These are phyloP conservation scores for Euglossa dilemma DNA, from an alignment of 1,140 invertebrate genomes.

Conservation along the genomic window DNA sequence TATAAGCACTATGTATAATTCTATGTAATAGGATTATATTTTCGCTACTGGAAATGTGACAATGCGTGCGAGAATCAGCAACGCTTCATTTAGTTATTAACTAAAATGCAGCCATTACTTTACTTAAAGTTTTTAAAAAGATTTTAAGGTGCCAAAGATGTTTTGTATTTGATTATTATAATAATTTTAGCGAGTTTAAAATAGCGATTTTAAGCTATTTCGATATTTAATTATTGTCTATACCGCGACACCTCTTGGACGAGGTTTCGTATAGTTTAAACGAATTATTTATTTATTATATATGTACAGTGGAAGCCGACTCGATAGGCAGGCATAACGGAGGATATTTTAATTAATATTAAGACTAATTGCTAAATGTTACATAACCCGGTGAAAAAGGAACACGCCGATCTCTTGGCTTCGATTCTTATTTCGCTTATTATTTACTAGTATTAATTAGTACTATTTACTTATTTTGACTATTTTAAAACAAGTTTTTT, in stretches of 20 bases:
- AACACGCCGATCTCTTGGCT: background rate
- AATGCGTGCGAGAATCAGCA: slow-evolving; percentile 4
- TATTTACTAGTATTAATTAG: slow-evolving; percentile 42
- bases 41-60: slow-evolving; percentile 14
- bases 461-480: slow-evolving; percentile 13
- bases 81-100: slow-evolving; percentile 16
- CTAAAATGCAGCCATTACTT: background rate
- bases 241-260: slow-evolving; percentile 3
- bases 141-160: slow-evolving; percentile 42
- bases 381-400: background rate
- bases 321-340: background rate
- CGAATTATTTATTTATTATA: slow-evolving; percentile 52
- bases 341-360: slow-evolving; percentile 17
- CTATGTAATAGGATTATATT: slow-evolving; percentile 19
- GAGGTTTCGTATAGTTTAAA: slow-evolving; percentile 29
- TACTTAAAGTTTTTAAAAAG: slow-evolving; percentile 36
- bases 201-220: slow-evolving; percentile 27
- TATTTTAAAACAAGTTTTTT: background rate
- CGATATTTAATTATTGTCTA: slow-evolving; percentile 43
- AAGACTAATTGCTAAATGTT: slow-evolving; percentile 4
- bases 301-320: slow-evolving; percentile 3
- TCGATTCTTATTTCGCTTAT: slow-evolving; percentile 30
- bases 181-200: slow-evolving; percentile 14
- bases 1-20: slow-evolving; percentile 26
- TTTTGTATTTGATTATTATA: slow-evolving; percentile 30